phyloP scores from a whole-genome alignment of 1,140 invertebrate species.

The Bicyclus anynana region DNA sequence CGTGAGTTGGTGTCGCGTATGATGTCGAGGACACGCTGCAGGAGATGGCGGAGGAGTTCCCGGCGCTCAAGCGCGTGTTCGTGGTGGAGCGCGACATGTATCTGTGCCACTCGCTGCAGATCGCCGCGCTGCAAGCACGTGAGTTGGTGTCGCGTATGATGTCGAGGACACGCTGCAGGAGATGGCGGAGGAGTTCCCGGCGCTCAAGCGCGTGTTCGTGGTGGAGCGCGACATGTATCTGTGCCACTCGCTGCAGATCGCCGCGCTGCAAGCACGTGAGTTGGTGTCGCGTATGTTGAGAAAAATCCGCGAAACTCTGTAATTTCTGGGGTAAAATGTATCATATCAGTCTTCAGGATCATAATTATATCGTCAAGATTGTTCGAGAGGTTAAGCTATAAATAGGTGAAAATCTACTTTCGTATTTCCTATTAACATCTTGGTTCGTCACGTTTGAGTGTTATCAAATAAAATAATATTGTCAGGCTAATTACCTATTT shows the following conservation, averaged over 20 bases:
- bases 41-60: slow-evolving; percentile 95
- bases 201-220: slow-evolving; percentile 93
- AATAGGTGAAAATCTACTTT: too few relatives aligned
- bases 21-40: slow-evolving; percentile 94
- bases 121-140: slow-evolving; percentile 80
- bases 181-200: slow-evolving; percentile 95
- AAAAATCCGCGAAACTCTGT: too few relatives aligned
- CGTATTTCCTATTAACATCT: too few relatives aligned
- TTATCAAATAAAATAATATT: too few relatives aligned
- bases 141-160: slow-evolving; percentile 32
- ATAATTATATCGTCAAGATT: too few relatives aligned
- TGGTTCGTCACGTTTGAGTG: too few relatives aligned
- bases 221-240: slow-evolving; percentile 95
- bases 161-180: slow-evolving; percentile 94
- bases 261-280: slow-evolving; percentile 78
- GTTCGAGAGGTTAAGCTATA: too few relatives aligned
- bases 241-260: slow-evolving; percentile 90
- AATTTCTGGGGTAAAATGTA: too few relatives aligned
- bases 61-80: slow-evolving; percentile 93
- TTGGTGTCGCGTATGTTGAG: too few relatives aligned
- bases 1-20: slow-evolving; percentile 43
- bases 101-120: slow-evolving; percentile 91
- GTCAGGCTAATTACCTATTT: too few relatives aligned
- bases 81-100: slow-evolving; percentile 95
- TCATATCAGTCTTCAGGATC: too few relatives aligned